These are phyloP conservation scores for Anoplius nigerrimus DNA, from an alignment of 2,888 invertebrate genomes.

Conservation along the genomic window DNA sequence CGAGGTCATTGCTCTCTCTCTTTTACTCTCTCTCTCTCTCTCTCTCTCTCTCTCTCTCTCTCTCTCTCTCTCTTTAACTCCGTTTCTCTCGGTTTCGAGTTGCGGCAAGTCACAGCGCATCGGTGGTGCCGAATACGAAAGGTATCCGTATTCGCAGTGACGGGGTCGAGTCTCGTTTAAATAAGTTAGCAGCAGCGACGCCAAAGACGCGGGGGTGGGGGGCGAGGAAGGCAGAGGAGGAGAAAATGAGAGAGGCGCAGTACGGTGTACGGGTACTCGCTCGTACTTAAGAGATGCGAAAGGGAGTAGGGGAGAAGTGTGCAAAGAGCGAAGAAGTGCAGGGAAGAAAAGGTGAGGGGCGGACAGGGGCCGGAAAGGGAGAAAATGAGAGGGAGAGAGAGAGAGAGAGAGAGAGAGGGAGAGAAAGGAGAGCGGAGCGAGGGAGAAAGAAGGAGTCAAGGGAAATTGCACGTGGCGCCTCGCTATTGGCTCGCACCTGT, in stretches of 20 bases:
- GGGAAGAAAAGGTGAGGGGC: constrained; percentile 17
- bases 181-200: constrained; percentile 56
- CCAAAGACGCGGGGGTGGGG: constrained; percentile 27
- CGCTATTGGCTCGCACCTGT: constrained; percentile 72
- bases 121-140: constrained; percentile 51
- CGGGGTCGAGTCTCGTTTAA: constrained; percentile 59
- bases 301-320: constrained; percentile 4
- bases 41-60: background rate
- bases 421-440: constrained; percentile 22
- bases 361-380: constrained; percentile 25
- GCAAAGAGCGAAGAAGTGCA: constrained; percentile 8
- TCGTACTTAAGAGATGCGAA: background rate
- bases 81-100: constrained; percentile 2
- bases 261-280: too few relatives aligned
- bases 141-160: constrained; percentile 56
- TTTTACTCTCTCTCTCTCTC: background rate
- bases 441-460: constrained; percentile 39
- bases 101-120: constrained; percentile 45
- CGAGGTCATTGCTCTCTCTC: constrained; percentile 50
- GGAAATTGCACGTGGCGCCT: constrained; percentile 69
- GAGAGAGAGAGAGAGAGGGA: constrained; percentile 35
- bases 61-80: background rate
- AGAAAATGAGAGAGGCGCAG: background rate
- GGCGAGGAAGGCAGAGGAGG: constrained; percentile 6
- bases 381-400: constrained; percentile 32